A percentile compares a stretch with the other conserved stretches of the same genome.
Evolutionary conservation across 2,797 vertebrate genomes (phyloP).

Genomic region (Vespertilio murinus): DNA sequence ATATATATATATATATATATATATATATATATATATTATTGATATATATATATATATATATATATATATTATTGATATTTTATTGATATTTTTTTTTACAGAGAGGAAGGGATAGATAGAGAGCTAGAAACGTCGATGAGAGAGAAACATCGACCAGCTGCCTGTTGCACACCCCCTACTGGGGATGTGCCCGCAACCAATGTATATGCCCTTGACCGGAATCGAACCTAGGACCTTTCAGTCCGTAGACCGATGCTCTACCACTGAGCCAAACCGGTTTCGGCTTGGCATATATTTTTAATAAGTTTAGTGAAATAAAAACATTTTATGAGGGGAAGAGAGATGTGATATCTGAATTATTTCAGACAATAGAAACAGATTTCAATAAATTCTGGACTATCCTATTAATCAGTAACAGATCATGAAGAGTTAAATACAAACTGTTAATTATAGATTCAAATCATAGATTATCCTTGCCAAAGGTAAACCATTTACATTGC

Average conservation of each 20-base stretch:
- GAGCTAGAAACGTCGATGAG: too few relatives aligned
- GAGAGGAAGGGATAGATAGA: too few relatives aligned
- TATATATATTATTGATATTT: too few relatives aligned
- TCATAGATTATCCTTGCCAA: not conserved
- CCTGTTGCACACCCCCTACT: too few relatives aligned
- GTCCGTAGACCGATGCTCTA: too few relatives aligned
- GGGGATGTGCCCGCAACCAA: too few relatives aligned
- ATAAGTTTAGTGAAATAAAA: conserved; percentile 47
- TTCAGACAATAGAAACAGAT: conserved; percentile 21
- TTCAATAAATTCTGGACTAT: not conserved
- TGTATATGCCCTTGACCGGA: too few relatives aligned
- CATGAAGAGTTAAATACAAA: conserved; percentile 26
- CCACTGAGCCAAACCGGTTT: too few relatives aligned
- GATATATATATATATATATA: too few relatives aligned
- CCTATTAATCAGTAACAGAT: conserved; percentile 25
- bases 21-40: not conserved
- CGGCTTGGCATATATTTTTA: not conserved
- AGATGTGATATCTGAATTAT: conserved; percentile 6
- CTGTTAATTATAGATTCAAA: conserved; percentile 10
- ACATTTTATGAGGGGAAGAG: not conserved
- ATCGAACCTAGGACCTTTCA: too few relatives aligned
- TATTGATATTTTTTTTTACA: too few relatives aligned
- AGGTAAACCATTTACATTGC: not conserved
- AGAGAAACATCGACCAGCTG: too few relatives aligned
- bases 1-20: not conserved